phyloP scores from a whole-genome alignment of 2,888 invertebrate genomes.

The Chydorus sphaericus region DNA sequence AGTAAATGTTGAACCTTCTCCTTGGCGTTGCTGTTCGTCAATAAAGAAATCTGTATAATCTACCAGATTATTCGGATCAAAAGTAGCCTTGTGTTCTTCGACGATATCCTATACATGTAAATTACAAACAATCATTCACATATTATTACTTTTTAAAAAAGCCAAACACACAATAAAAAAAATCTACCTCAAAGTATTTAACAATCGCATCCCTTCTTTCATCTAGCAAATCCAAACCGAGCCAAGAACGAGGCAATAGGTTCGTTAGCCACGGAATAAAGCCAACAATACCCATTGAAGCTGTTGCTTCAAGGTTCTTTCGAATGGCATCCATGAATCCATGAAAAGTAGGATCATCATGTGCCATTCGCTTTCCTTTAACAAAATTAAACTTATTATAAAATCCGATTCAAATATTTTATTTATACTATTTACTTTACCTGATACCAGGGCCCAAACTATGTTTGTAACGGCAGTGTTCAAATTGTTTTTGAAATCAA shows the following conservation, averaged over 20 bases:
- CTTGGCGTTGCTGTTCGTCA: background rate
- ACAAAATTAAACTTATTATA: background rate
- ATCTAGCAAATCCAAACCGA: background rate
- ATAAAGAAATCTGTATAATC: constrained; percentile 9
- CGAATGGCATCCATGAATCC: background rate
- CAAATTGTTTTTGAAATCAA: constrained; percentile 1
- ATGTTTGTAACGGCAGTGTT: background rate
- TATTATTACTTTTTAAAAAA: background rate
- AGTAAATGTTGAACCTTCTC: background rate
- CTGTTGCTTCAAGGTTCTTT: background rate
- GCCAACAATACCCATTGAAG: background rate
- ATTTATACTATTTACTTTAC: too few species aligned
- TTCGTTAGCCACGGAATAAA: constrained; percentile 3
- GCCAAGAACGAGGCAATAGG: background rate
- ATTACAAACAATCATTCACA: background rate
- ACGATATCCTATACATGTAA: constrained; percentile 2
- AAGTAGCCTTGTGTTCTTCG: background rate
- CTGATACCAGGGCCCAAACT: constrained; percentile 4
- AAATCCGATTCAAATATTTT: too few species aligned
- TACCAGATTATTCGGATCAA: background rate
- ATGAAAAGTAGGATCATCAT: background rate
- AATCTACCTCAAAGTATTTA: background rate
- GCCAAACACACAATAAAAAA: too few species aligned
- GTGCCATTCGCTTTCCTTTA: background rate
- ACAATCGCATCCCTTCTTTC: background rate